A percentile compares a stretch with the other conserved stretches of the same genome.
phyloP scores from a whole-genome alignment of 92 coral and sea anemone species.

The Parazoanthus swiftii region DNA sequence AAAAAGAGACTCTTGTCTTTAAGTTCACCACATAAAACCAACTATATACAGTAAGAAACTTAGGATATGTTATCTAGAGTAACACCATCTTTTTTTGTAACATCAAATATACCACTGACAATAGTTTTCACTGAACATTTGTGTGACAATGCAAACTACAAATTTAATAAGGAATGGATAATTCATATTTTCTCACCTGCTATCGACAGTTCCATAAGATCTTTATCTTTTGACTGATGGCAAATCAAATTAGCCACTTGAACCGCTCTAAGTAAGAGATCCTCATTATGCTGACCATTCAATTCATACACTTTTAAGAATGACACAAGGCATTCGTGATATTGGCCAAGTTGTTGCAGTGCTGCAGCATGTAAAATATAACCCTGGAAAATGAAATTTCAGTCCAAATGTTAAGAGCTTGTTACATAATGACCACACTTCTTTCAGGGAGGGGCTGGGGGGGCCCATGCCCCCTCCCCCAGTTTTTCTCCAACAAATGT shows the following conservation, averaged over 20 bases:
- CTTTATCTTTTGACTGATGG: conserved; percentile 65
- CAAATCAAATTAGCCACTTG: conserved; percentile 68
- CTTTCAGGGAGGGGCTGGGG: no score
- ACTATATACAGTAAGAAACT: neutral
- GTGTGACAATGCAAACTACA: neutral
- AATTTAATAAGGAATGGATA: no score
- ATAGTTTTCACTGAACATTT: no score
- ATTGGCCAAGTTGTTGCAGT: conserved; percentile 73
- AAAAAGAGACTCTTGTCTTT: no score
- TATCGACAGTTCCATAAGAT: conserved; percentile 42
- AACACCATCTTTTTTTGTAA: no score
- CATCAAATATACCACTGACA: no score
- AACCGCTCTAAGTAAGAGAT: conserved; percentile 53
- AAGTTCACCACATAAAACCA: neutral
- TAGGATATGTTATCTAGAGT: no score
- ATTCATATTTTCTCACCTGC: conserved; percentile 43
- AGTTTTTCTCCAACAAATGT: no score
- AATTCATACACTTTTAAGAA: conserved; percentile 76
- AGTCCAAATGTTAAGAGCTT: neutral
- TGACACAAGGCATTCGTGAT: conserved; percentile 57
- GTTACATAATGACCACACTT: no score
- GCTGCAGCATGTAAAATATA: conserved; percentile 77
- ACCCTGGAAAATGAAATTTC: conserved; percentile 51
- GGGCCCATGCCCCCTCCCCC: no score
- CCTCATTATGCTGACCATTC: conserved; percentile 59